A percentile compares a stretch with the other conserved stretches of the same genome.
Evolutionary conservation across 2,888 invertebrate genomes (phyloP).

Genomic region (Ichneumon xanthorius): DNA sequence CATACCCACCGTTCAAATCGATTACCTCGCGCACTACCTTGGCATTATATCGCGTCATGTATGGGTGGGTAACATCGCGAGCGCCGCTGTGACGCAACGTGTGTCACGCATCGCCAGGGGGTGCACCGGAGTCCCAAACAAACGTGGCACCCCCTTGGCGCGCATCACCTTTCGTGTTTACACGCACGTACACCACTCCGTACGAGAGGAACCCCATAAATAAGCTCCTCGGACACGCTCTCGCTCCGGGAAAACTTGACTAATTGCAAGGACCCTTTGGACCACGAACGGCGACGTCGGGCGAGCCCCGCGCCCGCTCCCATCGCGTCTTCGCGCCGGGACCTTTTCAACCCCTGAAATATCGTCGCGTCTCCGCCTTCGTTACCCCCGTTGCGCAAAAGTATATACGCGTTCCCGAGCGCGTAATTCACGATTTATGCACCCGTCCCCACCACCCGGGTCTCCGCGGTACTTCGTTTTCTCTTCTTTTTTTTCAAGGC

Average conservation of each 20-base stretch:
- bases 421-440: slow-evolving; percentile 63
- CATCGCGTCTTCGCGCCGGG: slow-evolving; percentile 16
- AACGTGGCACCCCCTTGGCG: slow-evolving; percentile 59
- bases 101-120: slow-evolving; percentile 56
- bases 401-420: slow-evolving; percentile 39
- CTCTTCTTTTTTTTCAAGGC: slow-evolving; percentile 10
- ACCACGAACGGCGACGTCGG: slow-evolving; percentile 43
- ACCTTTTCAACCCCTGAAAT: slow-evolving; percentile 23
- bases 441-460: slow-evolving; percentile 5
- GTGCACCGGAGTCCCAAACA: slow-evolving; percentile 58
- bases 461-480: slow-evolving; percentile 2
- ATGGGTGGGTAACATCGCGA: slow-evolving; percentile 14
- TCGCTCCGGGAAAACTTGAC: slow-evolving; percentile 61
- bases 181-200: slow-evolving; percentile 33
- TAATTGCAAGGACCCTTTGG: slow-evolving; percentile 61
- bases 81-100: slow-evolving; percentile 27
- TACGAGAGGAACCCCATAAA: slow-evolving; percentile 49
- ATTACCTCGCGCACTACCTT: slow-evolving; percentile 61
- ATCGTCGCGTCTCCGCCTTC: slow-evolving; percentile 33
- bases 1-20: slow-evolving; percentile 65
- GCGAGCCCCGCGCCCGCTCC: neutral
- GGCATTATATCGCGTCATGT: slow-evolving; percentile 12
- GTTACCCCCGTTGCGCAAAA: slow-evolving; percentile 30
- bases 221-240: slow-evolving; percentile 65
- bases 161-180: slow-evolving; percentile 69